Conservation (phyloP, 2,888 invertebrate genomes). For the Junonia oenone region DNA sequence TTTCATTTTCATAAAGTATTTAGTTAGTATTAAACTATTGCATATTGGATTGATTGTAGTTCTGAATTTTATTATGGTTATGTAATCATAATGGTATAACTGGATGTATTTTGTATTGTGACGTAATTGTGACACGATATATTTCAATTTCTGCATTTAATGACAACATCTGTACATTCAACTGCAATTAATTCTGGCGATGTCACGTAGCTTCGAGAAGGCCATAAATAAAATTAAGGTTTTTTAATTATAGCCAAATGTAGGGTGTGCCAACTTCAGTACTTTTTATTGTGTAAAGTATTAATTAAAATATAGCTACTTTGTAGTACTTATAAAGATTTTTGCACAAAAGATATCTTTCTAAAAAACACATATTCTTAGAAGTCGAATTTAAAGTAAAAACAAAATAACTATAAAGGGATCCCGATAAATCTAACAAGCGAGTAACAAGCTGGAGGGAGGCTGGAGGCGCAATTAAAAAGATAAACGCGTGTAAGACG, state of each 20-base stretch:
- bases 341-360: neutral
- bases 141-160: neutral
- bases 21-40: neutral
- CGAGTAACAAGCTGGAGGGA: conserved; percentile 49
- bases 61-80: too few relatives aligned
- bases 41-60: too few relatives aligned
- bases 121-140: neutral
- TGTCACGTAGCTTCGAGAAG: neutral
- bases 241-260: neutral
- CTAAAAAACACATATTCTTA: neutral
- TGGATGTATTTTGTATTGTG: neutral
- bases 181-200: neutral
- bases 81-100: neutral
- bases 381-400: conserved; percentile 14
- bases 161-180: neutral
- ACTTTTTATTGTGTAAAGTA: neutral
- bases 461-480: conserved; percentile 68
- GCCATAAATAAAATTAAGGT: conserved; percentile 1
- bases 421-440: conserved; percentile 54
- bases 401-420: conserved; percentile 27
- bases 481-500: conserved; percentile 73
- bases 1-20: neutral
- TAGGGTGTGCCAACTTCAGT: neutral
- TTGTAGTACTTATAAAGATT: too few relatives aligned
- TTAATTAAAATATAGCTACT: too few relatives aligned